phyloP scores from a whole-genome alignment of 2,113 vertebrate genomes.

The Penelope pileata region DNA sequence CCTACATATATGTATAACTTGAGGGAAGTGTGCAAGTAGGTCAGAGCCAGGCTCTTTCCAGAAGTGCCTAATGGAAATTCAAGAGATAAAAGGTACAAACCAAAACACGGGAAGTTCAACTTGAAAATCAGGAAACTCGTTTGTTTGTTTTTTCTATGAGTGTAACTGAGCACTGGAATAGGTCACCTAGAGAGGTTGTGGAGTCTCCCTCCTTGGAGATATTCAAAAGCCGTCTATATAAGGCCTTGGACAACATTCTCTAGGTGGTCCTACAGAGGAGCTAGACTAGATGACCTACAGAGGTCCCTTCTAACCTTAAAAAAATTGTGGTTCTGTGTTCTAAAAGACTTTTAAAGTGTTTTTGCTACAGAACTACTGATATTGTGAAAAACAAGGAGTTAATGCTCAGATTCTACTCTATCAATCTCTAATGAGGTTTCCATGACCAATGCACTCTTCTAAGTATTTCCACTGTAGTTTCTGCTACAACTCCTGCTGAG shows the following conservation, averaged over 20 bases:
- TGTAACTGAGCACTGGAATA: not conserved
- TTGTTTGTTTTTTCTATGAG: not conserved
- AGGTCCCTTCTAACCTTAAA: not conserved
- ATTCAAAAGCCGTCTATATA: not conserved
- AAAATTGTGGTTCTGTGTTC: not conserved
- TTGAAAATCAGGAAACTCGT: not conserved
- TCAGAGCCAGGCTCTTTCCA: not conserved
- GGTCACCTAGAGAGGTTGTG: not conserved
- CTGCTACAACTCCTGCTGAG: not conserved
- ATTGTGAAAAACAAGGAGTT: not conserved
- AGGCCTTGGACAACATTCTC: not conserved
- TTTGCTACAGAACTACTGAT: not conserved
- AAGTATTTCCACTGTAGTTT: not conserved
- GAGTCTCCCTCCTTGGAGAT: not conserved
- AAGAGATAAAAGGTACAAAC: not conserved
- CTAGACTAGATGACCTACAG: not conserved
- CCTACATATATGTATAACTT: not conserved
- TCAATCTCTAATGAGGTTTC: not conserved
- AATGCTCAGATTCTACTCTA: not conserved
- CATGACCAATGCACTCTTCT: not conserved
- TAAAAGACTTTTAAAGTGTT: not conserved
- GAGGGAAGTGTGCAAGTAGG: not conserved
- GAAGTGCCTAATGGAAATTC: not conserved
- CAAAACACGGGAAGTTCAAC: not conserved
- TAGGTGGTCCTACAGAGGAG: rapidly evolving